Percentiles rank a stretch among this genome's conserved stretches.
phyloP scores from a whole-genome alignment of 2,113 vertebrate genomes.

The Xiphophorus maculatus region DNA sequence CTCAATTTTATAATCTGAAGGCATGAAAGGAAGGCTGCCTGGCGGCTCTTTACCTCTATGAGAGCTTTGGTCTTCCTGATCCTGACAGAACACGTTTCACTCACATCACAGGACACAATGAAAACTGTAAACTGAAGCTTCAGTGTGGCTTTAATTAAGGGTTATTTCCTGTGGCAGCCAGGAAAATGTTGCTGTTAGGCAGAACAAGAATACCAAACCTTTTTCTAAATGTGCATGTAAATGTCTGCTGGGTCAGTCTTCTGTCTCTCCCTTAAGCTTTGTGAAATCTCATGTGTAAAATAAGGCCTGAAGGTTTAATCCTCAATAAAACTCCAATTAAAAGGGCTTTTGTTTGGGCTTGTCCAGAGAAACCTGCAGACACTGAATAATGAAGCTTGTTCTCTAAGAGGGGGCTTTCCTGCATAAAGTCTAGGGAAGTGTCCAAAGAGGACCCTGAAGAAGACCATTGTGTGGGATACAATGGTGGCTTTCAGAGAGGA shows the following conservation, averaged over 20 bases:
- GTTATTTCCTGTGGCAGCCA: conserved; percentile 44
- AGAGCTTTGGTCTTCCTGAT: background rate
- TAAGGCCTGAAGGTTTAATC: conserved; percentile 26
- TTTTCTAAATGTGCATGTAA: background rate
- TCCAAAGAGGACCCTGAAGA: conserved; percentile 54
- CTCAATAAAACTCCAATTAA: conserved; percentile 49
- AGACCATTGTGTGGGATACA: conserved; percentile 68
- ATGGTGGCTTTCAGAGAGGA: conserved; percentile 61
- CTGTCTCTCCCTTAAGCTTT: conserved; percentile 22
- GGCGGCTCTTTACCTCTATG: background rate
- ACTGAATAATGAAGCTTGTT: conserved; percentile 47
- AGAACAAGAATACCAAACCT: conserved; percentile 26
- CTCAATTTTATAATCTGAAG: background rate
- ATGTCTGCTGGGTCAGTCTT: conserved; percentile 10
- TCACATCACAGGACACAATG: conserved; percentile 21
- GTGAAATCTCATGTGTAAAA: conserved; percentile 36
- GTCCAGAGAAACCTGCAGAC: conserved; percentile 38
- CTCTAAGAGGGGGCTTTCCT: conserved; percentile 61
- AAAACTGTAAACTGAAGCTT: conserved; percentile 31
- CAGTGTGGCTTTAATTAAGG: conserved; percentile 58
- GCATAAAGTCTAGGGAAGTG: conserved; percentile 17
- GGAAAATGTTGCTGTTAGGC: conserved; percentile 10
- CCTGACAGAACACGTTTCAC: conserved; percentile 28
- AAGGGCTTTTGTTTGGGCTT: conserved; percentile 33
- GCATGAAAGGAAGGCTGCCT: background rate